Evolutionary conservation across 2,113 vertebrate species (phyloP), one percentile per base, ranked within the genome.

Genomic region (Sinocyclocheilus anshuiensis): DNA sequence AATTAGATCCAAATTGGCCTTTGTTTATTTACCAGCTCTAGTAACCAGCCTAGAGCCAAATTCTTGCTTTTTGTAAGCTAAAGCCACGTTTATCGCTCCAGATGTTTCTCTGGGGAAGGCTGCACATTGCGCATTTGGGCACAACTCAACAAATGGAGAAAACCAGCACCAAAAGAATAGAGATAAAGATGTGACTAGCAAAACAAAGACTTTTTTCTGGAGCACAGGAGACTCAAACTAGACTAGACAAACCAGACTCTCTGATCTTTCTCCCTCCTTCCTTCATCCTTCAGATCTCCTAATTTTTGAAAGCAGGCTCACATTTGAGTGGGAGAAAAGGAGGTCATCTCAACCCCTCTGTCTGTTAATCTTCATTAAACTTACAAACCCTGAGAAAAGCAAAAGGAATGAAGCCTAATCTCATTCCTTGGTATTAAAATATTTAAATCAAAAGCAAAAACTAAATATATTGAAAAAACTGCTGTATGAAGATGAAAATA

Each of bases 361-460:
- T 81, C 79, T 81, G 79, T 63, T 81, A 81, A 67, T 81, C 39
- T 81, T 48, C 79, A 81, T 81, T 81, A 81, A 81, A 81, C 4
- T 48, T 65, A 65, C 59, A 81, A 81, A 45, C 36, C 36, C 59
- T 4, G 9, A 4, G n/a, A 80, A 81, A 61, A 63, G 22, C 57
- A 29, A 79, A 65, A 26, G 15, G 15, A 29, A 63, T 81, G 15
- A 81, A 65, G 13, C 79, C 12, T 24, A 26, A 76, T 42, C 3
- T 24, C 20, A 26, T 67, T 16, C 8, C n/a, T 65, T 24, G 0
- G 24, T 20, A 48, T 67, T 65, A 26, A 48, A 63, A 63, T 59
- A 57, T 26, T 80, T 61, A 81, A 65, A 81, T 65, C 78, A 45
- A 36, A 81, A 45, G 57, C 39, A 42, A 81, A 81, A 36, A 24